phyloP scores from a whole-genome alignment of 2,888 invertebrate genomes.

The Schizotus pectinicornis region DNA sequence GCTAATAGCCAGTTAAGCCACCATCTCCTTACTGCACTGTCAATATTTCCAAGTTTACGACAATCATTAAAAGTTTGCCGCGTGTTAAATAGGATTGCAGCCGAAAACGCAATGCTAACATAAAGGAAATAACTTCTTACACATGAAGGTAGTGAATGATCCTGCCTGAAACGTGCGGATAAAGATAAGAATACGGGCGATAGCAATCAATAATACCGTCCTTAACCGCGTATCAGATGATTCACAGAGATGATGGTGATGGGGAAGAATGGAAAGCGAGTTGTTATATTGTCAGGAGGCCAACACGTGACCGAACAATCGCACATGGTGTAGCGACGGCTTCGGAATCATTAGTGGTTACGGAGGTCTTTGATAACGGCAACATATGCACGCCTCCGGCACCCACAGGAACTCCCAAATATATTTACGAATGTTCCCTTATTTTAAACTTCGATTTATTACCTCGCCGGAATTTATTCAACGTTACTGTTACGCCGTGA shows the following conservation, averaged over 20 bases:
- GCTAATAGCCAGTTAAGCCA: no score
- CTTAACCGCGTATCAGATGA: slow-evolving; percentile 28
- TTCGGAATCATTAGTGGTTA: slow-evolving; percentile 23
- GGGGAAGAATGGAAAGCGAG: slow-evolving; percentile 26
- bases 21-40: no score
- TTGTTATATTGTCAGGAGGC: slow-evolving; percentile 26
- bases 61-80: slow-evolving; percentile 8
- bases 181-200: slow-evolving; percentile 27
- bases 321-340: slow-evolving; percentile 18
- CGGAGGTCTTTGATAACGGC: slow-evolving; percentile 19
- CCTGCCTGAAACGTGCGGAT: slow-evolving; percentile 19
- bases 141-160: slow-evolving; percentile 16
- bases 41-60: neutral
- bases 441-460: slow-evolving; percentile 21
- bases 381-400: slow-evolving; percentile 20
- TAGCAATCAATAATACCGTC: slow-evolving; percentile 32
- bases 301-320: slow-evolving; percentile 27
- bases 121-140: slow-evolving; percentile 16
- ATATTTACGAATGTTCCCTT: slow-evolving; percentile 18
- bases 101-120: slow-evolving; percentile 1
- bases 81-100: neutral
- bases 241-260: slow-evolving; percentile 23
- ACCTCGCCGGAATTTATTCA: slow-evolving; percentile 10
- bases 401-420: slow-evolving; percentile 16
- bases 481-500: slow-evolving; percentile 9